phyloP scores from a whole-genome alignment of 2,113 vertebrate species.

The Otolemur garnettii region DNA sequence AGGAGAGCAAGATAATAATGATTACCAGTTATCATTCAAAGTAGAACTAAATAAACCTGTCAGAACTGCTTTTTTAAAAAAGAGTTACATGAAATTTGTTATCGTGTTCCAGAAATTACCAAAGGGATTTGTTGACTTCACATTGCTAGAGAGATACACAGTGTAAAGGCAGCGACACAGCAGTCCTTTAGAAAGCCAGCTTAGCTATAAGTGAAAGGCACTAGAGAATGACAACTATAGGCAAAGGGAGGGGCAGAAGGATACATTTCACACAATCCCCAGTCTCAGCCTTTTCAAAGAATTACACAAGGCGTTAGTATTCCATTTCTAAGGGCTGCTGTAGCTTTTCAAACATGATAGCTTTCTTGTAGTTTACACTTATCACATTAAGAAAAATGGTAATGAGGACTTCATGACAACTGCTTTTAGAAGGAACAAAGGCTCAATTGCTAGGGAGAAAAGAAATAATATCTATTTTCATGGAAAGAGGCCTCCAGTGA shows the following conservation, averaged over 20 bases:
- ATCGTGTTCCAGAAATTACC: constrained; percentile 66
- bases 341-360: constrained; percentile 82
- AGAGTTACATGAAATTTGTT: constrained; percentile 58
- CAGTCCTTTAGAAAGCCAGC: constrained; percentile 67
- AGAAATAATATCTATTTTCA: constrained; percentile 84
- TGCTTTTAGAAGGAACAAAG: constrained; percentile 84
- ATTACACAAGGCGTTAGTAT: constrained; percentile 47
- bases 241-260: constrained; percentile 74
- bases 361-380: constrained; percentile 83
- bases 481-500: constrained; percentile 82
- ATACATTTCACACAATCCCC: constrained; percentile 73
- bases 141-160: constrained; percentile 69
- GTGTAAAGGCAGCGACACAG: not conserved
- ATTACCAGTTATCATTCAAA: constrained; percentile 77
- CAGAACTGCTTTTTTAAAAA: constrained; percentile 38
- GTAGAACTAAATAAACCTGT: constrained; percentile 68
- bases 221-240: constrained; percentile 74
- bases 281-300: constrained; percentile 79
- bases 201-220: constrained; percentile 48
- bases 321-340: constrained; percentile 77
- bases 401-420: constrained; percentile 85
- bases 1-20: constrained; percentile 77
- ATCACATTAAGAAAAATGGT: constrained; percentile 86
- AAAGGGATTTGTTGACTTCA: constrained; percentile 70
- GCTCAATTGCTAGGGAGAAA: constrained; percentile 74